Evolutionary conservation across 2,113 vertebrate genomes (phyloP).

Genomic region (Naja naja): DNA sequence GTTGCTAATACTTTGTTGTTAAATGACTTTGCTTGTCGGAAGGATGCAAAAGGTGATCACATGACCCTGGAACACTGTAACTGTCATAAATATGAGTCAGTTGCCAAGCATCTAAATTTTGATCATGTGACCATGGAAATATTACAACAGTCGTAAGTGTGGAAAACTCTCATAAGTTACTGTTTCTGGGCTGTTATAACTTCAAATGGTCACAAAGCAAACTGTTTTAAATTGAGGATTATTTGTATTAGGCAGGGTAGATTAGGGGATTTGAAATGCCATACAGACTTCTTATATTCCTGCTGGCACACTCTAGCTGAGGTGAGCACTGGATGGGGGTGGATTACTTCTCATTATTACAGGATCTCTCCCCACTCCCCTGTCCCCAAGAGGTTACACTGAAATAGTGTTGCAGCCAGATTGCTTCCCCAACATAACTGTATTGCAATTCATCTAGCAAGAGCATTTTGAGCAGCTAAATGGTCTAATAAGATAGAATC

Average conservation of each 20-base stretch:
- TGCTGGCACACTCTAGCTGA: neutral
- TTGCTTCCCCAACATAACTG: neutral
- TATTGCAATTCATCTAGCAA: neutral
- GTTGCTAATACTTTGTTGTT: neutral
- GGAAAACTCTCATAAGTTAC: neutral
- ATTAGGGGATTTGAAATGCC: neutral
- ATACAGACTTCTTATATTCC: neutral
- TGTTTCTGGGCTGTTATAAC: neutral
- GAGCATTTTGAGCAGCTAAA: neutral
- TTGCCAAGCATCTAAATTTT: neutral
- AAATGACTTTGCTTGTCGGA: neutral
- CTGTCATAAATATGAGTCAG: neutral
- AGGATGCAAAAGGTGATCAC: neutral
- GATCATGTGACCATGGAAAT: neutral
- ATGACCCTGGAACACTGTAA: neutral
- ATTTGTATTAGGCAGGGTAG: neutral
- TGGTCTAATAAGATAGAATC: neutral
- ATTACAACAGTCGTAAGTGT: neutral
- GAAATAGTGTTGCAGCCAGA: neutral
- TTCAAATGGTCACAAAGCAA: neutral
- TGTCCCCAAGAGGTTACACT: neutral
- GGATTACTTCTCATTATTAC: neutral
- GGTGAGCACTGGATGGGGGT: neutral
- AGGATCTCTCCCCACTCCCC: neutral
- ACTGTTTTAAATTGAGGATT: neutral